A percentile compares a stretch with the other conserved stretches of the same genome.
phyloP scores from a whole-genome alignment of 1,140 invertebrate genomes.

The Steinernema feltiae region DNA sequence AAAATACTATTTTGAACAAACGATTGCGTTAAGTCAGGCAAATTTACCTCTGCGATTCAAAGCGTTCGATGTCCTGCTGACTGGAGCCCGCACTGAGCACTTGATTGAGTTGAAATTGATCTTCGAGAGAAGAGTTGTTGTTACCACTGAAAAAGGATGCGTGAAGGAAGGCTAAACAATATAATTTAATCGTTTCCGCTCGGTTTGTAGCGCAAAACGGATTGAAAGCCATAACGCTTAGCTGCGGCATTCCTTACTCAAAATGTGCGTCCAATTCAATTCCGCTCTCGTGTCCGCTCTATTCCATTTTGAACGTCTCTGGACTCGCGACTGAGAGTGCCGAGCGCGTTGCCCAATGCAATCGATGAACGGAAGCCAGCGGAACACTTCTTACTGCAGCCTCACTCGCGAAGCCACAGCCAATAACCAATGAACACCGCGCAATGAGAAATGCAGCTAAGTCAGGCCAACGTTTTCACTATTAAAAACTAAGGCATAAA shows the following conservation, averaged over 20 bases:
- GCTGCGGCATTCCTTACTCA: neutral
- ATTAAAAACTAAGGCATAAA: too few species aligned
- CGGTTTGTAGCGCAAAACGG: neutral
- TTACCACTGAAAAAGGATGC: neutral
- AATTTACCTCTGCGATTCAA: slow-evolving; percentile 26
- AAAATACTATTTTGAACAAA: slow-evolving; percentile 19
- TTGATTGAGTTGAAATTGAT: neutral
- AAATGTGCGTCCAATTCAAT: neutral
- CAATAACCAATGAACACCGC: neutral
- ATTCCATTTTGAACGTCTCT: too few species aligned
- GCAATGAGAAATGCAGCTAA: too few species aligned
- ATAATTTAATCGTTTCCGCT: neutral
- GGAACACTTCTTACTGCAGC: slow-evolving; percentile 56
- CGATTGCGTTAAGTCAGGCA: neutral
- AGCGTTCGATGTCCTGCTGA: slow-evolving; percentile 21
- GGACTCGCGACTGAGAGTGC: neutral
- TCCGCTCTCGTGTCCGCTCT: too few species aligned
- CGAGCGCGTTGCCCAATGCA: neutral
- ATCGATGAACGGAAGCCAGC: slow-evolving; percentile 49
- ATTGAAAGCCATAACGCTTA: neutral
- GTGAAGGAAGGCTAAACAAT: too few species aligned
- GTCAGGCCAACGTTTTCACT: too few species aligned
- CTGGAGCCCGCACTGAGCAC: slow-evolving; percentile 13
- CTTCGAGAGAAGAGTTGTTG: slow-evolving; percentile 8
- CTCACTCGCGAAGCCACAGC: neutral